Evolutionary conservation across 2,113 vertebrate genomes (phyloP).

Genomic region (Forbesichthys papilliferus): DNA sequence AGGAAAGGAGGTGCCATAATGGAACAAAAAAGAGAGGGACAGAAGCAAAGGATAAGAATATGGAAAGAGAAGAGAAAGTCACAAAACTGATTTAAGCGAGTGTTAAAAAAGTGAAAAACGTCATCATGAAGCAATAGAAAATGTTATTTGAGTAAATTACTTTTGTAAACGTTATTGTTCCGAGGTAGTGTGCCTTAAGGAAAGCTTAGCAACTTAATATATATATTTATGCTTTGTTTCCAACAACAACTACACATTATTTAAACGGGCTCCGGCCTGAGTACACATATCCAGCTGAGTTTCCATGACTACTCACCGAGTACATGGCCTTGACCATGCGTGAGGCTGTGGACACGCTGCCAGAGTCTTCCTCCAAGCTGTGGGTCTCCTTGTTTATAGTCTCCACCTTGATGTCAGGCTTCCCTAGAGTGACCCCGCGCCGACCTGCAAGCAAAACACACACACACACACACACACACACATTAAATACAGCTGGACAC

Average conservation of each 20-base stretch:
- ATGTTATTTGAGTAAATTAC: background rate
- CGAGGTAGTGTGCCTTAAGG: conserved; percentile 26
- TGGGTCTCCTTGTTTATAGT: conserved; percentile 95
- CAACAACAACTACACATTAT: conserved; percentile 50
- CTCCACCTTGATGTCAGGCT: conserved; percentile 97
- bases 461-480: background rate
- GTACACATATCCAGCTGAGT: conserved; percentile 32
- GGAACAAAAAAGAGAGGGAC: conserved; percentile 39
- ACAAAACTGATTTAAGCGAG: conserved; percentile 61
- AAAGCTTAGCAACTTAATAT: conserved; percentile 47
- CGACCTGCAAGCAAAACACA: conserved; percentile 81
- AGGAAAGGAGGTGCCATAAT: conserved; percentile 45
- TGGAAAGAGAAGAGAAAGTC: conserved; percentile 45
- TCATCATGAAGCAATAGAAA: conserved; percentile 37
- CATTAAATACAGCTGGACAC: conserved; percentile 50
- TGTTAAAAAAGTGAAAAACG: conserved; percentile 52
- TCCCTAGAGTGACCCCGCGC: conserved; percentile 92
- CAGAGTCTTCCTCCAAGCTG: conserved; percentile 90
- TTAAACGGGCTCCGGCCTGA: conserved; percentile 47
- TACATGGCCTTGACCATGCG: conserved; percentile 98
- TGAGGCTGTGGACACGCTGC: conserved; percentile 91
- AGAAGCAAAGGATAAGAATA: conserved; percentile 40
- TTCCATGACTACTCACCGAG: conserved; percentile 80
- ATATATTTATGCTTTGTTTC: conserved; percentile 22
- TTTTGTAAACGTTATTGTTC: conserved; percentile 18